Percentiles rank a stretch among this genome's conserved stretches.
Evolutionary conservation across 2,797 vertebrate species (phyloP).

Genomic region (Aldrovandia affinis): DNA sequence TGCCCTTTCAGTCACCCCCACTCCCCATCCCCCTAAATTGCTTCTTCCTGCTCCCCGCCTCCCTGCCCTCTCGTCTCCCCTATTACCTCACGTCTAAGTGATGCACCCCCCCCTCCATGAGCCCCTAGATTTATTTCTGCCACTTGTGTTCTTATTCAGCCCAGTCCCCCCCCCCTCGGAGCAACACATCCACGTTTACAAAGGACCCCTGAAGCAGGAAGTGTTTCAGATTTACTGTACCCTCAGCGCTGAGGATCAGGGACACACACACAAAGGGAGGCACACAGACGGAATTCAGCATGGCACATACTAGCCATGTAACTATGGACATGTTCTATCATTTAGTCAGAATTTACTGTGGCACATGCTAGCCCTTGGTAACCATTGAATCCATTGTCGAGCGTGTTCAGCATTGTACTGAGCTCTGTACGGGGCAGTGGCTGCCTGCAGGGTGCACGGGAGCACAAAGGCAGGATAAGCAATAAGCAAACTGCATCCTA

Average conservation of each 20-base stretch:
- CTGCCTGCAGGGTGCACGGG: too few relatives aligned
- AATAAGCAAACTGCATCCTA: too few relatives aligned
- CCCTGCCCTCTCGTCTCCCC: constrained; percentile 19
- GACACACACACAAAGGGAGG: constrained; percentile 5
- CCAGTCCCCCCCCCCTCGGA: constrained; percentile 16
- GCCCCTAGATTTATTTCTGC: constrained; percentile 38
- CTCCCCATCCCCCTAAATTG: constrained; percentile 6
- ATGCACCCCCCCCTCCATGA: constrained; percentile 21
- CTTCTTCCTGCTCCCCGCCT: constrained; percentile 23
- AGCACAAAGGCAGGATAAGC: too few relatives aligned
- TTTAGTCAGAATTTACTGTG: not conserved
- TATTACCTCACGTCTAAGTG: constrained; percentile 42
- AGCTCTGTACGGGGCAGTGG: too few relatives aligned
- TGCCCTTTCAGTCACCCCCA: constrained; percentile 19
- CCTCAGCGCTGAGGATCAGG: constrained; percentile 2
- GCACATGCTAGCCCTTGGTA: not conserved
- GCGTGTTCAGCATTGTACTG: not conserved
- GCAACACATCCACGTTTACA: constrained; percentile 31
- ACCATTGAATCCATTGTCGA: not conserved
- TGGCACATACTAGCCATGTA: not conserved
- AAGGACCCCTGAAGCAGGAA: constrained; percentile 22
- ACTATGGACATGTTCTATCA: not conserved
- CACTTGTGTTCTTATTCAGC: constrained; percentile 37
- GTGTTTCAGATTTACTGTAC: constrained; percentile 27
- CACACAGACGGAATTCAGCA: not conserved